Evolutionary conservation across 2,113 vertebrate species (phyloP), one percentile per base, ranked within the genome.

Genomic region (Pangasianodon gigas): DNA sequence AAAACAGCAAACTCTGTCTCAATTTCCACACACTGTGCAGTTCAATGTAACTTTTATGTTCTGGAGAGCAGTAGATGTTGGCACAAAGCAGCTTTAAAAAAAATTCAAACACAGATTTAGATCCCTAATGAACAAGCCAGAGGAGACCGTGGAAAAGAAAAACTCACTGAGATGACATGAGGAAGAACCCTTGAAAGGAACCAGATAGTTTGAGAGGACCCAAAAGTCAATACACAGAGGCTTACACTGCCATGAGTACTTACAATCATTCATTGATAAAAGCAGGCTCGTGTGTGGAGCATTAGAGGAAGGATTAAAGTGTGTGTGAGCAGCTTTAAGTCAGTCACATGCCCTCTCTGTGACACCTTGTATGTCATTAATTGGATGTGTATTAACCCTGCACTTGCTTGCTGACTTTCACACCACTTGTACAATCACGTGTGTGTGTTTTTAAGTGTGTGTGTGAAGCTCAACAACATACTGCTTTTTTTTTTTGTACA

Each of bases 371-470:
- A 37, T 91, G 79, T 46, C 69, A 88, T 86, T 90, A 91, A 91
- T 32, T 48, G 60, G 86, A 90, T 79, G 52, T 69, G 16, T 10
- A 21, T 7, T 32, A 54, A 48, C 58, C 18, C 18, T 32, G 58
- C 9, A 46, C 54, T 37, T 24, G 41, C 41, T 88, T 46, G 4
- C 60, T 71, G 87, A 18, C 58, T 79, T 52, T 84, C 65, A 18
- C 10, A 9, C n/a, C 62, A 51, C 48, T 44, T 94, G 93, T 41
- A 52, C 87, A 58, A n/a, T 84, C 91, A 91, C 90, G 83, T 84
- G 79, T 46, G 60, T 32, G 56, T 90, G 84, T 89, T 83, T 84
- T 89, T 79, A 91, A 91, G 91, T 92, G 92, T 94, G 62, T 29
- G 87, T 90, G 88, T 87, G 92, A 44, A 69, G 32, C 32, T 71